A percentile compares a stretch with the other conserved stretches of the same genome.
Evolutionary conservation across 2,797 vertebrate genomes (phyloP).

Genomic region (Rachycentron canadum): DNA sequence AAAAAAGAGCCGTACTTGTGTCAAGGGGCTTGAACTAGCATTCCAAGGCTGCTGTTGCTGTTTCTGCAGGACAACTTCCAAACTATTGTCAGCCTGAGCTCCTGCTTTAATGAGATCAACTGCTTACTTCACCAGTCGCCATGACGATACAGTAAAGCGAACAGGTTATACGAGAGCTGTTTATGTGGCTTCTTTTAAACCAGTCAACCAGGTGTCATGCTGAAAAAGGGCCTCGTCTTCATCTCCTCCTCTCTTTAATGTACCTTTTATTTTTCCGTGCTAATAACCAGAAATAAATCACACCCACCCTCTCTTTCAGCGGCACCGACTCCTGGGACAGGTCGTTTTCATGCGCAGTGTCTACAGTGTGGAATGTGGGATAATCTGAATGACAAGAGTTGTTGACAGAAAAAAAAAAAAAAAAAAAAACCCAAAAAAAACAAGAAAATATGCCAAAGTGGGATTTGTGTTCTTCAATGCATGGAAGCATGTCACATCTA

Average conservation of each 20-base stretch:
- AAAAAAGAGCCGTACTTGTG: constrained; percentile 33
- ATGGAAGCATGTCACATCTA: constrained; percentile 1
- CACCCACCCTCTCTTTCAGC: constrained; percentile 21
- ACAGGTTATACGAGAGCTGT: constrained; percentile 67
- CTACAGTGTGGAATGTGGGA: constrained; percentile 13
- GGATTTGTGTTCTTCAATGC: constrained; percentile 17
- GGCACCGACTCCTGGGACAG: constrained; percentile 34
- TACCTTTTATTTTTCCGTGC: constrained; percentile 42
- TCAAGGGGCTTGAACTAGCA: constrained; percentile 3
- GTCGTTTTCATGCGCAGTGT: constrained; percentile 31
- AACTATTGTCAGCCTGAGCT: constrained; percentile 47
- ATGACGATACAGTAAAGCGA: constrained; percentile 66
- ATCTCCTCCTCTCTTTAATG: constrained; percentile 22
- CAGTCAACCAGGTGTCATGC: constrained; percentile 53
- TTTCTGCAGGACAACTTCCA: constrained; percentile 67
- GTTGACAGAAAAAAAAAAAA: constrained; percentile 20
- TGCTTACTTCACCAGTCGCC: constrained; percentile 73
- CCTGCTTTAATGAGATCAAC: constrained; percentile 69
- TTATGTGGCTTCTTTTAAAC: constrained; percentile 64
- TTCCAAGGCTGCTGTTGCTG: constrained; percentile 50
- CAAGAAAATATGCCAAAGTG: constrained; percentile 9
- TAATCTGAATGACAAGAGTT: constrained; percentile 39
- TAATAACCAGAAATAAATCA: constrained; percentile 57
- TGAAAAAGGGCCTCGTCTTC: constrained; percentile 38
- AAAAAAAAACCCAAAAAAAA: too few relatives aligned